Conservation (phyloP, 2,888 invertebrate species). For the Pachymerium ferrugineum region DNA sequence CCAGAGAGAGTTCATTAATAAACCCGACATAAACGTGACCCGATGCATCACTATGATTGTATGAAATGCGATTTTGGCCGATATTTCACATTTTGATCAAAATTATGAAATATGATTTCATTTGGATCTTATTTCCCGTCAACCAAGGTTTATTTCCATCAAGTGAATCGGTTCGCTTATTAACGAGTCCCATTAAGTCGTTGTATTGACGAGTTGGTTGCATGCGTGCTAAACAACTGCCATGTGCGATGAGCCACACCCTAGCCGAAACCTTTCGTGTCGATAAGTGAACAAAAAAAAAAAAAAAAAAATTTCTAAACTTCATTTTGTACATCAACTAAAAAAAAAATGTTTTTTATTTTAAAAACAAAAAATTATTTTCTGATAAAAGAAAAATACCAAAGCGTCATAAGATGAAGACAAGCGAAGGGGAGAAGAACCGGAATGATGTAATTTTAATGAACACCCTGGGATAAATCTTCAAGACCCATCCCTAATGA, state of each 20-base stretch:
- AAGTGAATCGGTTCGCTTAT: background rate
- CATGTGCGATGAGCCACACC: background rate
- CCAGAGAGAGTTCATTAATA: background rate
- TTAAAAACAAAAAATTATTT: background rate
- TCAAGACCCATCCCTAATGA: constrained; percentile 9
- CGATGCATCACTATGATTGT: no score
- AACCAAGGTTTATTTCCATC: background rate
- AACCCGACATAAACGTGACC: background rate
- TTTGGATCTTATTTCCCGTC: no score
- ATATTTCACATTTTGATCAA: no score
- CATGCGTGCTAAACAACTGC: constrained; percentile 4
- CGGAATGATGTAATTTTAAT: constrained; percentile 13
- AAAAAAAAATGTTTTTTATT: no score
- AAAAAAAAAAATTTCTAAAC: background rate
- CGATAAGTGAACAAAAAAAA: background rate
- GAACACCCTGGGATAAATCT: constrained; percentile 13
- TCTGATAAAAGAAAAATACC: background rate
- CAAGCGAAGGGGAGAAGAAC: background rate
- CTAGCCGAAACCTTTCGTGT: constrained; percentile 2
- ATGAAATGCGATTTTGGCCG: no score
- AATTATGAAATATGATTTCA: no score
- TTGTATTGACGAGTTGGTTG: background rate
- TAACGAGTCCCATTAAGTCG: background rate
- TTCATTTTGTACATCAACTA: background rate
- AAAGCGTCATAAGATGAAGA: background rate